phyloP scores from a whole-genome alignment of 2,888 invertebrate genomes.

The Julus scanicus region DNA sequence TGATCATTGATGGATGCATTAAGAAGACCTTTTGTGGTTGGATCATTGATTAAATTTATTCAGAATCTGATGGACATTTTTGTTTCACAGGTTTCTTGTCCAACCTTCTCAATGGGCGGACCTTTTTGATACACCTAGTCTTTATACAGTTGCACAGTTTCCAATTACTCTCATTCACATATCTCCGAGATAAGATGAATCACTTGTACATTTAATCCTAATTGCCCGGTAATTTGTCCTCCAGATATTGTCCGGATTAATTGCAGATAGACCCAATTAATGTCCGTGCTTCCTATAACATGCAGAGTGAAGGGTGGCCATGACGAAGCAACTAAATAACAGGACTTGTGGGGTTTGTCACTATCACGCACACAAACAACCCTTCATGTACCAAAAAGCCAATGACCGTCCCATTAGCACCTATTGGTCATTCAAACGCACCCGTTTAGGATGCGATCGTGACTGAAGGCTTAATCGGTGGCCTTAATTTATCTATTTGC shows the following conservation, averaged over 20 bases:
- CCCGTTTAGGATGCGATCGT: not conserved
- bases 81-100: too few relatives aligned
- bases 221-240: not conserved
- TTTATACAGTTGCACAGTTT: not conserved
- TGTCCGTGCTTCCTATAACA: not conserved
- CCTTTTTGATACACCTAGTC: not conserved
- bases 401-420: conserved; percentile 34
- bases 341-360: conserved; percentile 4
- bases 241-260: conserved; percentile 20
- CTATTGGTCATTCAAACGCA: conserved; percentile 19
- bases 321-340: conserved; percentile 11
- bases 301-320: not conserved
- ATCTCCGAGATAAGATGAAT: not conserved
- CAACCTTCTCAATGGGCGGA: not conserved
- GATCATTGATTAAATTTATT: too few relatives aligned
- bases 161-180: not conserved
- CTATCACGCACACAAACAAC: not conserved
- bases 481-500: not conserved
- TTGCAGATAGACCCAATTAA: not conserved
- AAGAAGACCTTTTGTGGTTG: too few relatives aligned
- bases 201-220: not conserved
- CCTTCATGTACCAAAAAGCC: not conserved
- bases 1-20: too few relatives aligned
- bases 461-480: not conserved
- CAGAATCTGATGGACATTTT: not conserved